Evolutionary conservation across 2,113 vertebrate species (phyloP), one percentile per base, ranked within the genome.

Genomic region (Cyprinus carpio): DNA sequence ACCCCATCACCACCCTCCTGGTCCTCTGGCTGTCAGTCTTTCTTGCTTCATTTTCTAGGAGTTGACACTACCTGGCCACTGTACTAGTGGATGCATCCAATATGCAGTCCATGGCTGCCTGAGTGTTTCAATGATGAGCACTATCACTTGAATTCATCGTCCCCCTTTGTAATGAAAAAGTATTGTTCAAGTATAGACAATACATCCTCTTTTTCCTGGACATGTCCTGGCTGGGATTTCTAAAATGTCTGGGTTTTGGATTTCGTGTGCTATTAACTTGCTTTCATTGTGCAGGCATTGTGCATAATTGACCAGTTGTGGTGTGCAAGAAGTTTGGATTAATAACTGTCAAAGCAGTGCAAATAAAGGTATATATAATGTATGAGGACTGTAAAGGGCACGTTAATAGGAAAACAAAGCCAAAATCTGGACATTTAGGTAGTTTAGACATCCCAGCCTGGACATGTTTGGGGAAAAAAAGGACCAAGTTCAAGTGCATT

Each of bases 1-100:
- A 87, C 88, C 88, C 84, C 69, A 85, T 71, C 89, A 72, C 90
- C 91, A 90, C 56, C 91, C 88, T 89, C 91, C 93, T 31, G 8
- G 7, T 23, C n/a, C 82, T 58, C 15, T 18, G 23, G 25, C 80
- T 71, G 40, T 60, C 12, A 13, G 34, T 60, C 31, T 37, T 37
- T 64, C 13, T 29, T 37, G n/a, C 49, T 74, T 31, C 65, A 58
- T 58, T 23, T 58, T 58, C 56, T 58, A 58, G 65, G 1, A 69
- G 16, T 20, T 3, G 54, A 87, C 81, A 58, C 81, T 84, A 75
- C 87, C 84, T 60, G 69, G 49, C 67, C 67, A 58, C 74, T 40
- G 58, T n/a, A 29, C 62, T 54, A 74, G 74, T 85, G 78, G 83
- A 85, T 56, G 74, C 54, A 18, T 83, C 27, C 31, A 54, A 25